Evolutionary conservation across 2,888 invertebrate genomes (phyloP).

Genomic region (Megaustenia siamemsis): DNA sequence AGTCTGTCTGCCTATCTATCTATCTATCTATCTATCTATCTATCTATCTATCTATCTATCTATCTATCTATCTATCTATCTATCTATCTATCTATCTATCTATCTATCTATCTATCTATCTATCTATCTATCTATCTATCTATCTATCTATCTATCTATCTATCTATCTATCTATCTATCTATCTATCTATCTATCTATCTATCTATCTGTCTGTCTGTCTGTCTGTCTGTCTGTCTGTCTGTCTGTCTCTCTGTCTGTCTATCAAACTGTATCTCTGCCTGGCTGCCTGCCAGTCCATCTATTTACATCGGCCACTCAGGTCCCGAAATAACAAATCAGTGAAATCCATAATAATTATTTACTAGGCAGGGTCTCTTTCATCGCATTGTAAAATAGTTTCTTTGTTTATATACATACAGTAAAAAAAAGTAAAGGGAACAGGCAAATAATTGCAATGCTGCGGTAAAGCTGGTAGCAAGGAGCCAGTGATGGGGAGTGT

Average conservation of each 20-base stretch:
- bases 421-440: too few species aligned
- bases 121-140: slow-evolving; percentile 15
- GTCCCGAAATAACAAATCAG: too few species aligned
- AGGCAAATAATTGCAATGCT: too few species aligned
- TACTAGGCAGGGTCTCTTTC: too few species aligned
- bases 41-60: background rate
- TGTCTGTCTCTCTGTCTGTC: slow-evolving; percentile 35
- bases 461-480: too few species aligned
- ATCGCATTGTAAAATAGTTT: too few species aligned
- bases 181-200: slow-evolving; percentile 24
- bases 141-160: slow-evolving; percentile 15
- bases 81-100: background rate
- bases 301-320: too few species aligned
- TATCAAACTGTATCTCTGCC: slow-evolving; percentile 1
- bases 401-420: too few species aligned
- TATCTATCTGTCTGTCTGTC: slow-evolving; percentile 24
- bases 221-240: slow-evolving; percentile 37
- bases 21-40: background rate
- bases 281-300: background rate
- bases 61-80: background rate
- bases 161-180: slow-evolving; percentile 16
- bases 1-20: background rate
- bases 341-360: too few species aligned
- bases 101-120: background rate
- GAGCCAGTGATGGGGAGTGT: too few species aligned